Percentiles rank a stretch among this genome's conserved stretches.
Conservation (phyloP, 2,113 vertebrate genomes). For the Lipophrys pholis region DNA sequence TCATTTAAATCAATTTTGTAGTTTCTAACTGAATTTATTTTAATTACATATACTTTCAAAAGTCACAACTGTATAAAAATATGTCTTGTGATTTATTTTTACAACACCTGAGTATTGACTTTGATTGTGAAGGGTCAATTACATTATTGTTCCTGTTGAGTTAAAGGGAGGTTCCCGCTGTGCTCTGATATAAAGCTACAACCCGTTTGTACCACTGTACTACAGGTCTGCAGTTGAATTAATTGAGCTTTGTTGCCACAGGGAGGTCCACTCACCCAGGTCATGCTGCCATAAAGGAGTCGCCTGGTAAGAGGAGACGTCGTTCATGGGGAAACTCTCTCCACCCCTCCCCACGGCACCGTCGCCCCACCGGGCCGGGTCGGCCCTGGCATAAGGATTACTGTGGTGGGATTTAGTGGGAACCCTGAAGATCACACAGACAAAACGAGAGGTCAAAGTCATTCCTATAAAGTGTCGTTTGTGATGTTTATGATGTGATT, state of each 20-base stretch:
- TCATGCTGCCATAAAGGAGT: constrained; percentile 49
- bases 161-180: too few species aligned
- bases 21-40: too few species aligned
- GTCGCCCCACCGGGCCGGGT: constrained; percentile 19
- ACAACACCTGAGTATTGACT: too few species aligned
- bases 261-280: constrained; percentile 44
- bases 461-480: not conserved
- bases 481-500: not conserved
- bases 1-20: too few species aligned
- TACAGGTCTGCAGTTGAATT: not conserved
- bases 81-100: too few species aligned
- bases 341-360: constrained; percentile 7
- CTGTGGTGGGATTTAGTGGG: constrained; percentile 60
- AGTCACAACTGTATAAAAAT: too few species aligned
- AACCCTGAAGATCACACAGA: constrained; percentile 25
- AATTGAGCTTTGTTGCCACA: not conserved
- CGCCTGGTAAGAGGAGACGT: constrained; percentile 30
- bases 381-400: constrained; percentile 71
- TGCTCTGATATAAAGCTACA: too few species aligned
- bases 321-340: constrained; percentile 67
- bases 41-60: too few species aligned
- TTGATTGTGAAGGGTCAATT: too few species aligned
- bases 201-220: too few species aligned
- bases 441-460: not conserved
- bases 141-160: too few species aligned